A percentile compares a stretch with the other conserved stretches of the same genome.
phyloP scores from a whole-genome alignment of 2,797 vertebrate genomes.

The Tragopan temminckii region DNA sequence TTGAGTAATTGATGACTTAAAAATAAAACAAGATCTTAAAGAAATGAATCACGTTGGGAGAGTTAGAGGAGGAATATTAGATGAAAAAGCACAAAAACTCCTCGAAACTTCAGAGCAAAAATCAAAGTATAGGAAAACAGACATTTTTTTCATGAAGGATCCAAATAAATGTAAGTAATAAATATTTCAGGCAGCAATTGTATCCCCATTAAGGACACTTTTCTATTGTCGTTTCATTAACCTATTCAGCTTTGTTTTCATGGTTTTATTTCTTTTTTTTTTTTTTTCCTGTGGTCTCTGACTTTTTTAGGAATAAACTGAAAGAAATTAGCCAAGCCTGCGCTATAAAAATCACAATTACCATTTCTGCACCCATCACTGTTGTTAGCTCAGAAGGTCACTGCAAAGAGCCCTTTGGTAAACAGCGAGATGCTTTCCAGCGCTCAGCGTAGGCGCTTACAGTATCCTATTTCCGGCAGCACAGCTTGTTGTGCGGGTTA shows the following conservation, averaged over 20 bases:
- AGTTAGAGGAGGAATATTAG: conserved; percentile 86
- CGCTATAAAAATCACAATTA: conserved; percentile 62
- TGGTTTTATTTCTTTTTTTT: not conserved
- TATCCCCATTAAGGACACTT: conserved; percentile 45
- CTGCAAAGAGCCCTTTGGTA: conserved; percentile 43
- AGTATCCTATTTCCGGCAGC: not conserved
- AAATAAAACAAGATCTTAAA: conserved; percentile 90
- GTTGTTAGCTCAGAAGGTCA: conserved; percentile 52
- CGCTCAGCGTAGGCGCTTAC: conserved; percentile 37
- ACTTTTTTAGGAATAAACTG: conserved; percentile 17
- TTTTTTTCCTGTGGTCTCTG: not conserved
- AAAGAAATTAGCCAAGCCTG: conserved; percentile 38
- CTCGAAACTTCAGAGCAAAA: conserved; percentile 55
- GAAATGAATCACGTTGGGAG: conserved; percentile 86
- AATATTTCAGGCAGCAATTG: conserved; percentile 74
- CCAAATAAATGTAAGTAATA: conserved; percentile 60
- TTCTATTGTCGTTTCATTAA: conserved; percentile 63
- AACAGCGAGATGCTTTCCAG: conserved; percentile 4
- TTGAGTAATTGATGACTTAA: conserved; percentile 96
- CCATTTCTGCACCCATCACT: conserved; percentile 6
- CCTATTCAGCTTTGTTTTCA: conserved; percentile 40
- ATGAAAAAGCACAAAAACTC: conserved; percentile 77
- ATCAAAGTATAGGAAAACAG: conserved; percentile 68
- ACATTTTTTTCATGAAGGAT: conserved; percentile 41
- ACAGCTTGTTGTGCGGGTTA: not conserved